Base-by-base conservation (phyloP, 2,113 vertebrate genomes). In the Phrynocephalus versicolor region DNA sequence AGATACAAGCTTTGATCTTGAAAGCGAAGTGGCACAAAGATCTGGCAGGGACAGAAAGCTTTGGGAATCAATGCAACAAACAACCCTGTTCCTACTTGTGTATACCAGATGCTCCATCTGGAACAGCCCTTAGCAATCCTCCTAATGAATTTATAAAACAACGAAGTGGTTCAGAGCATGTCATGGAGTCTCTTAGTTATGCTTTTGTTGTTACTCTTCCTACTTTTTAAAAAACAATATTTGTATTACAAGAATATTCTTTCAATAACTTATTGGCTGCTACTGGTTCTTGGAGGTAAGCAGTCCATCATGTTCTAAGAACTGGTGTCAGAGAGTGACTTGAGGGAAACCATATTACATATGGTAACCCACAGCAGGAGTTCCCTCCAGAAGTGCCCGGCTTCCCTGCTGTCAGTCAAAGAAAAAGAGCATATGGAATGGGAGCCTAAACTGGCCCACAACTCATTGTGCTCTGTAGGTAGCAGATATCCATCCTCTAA, bases 251-350 rank as follows among this genome's bases (percentile, higher is more conserved):
- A 19, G 14, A 25, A n/a, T 57, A 64, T 69, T 77, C 33, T 33
- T 69, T 69, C 25, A 76, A 41, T 21, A 14, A n/a, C 60, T 37
- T 67, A 67, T 55, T 69, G 41, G 83, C 33, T 84, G 62, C 33
- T 67, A 37, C 77, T 55, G 14, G 2, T 77, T 55, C 23, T 57
- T 16, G 39, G 12, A 39, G 45, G 15, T 69, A 77, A 84, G 62
- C 65, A 69, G 69, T 77, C 51, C 64, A 84, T 77, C 74, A 69
- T 84, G 45, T 84, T 84, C n/a, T 27, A 14, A 33, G 21, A 64
- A 45, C 6, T 8, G 57, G 57, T 83, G 58, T 74, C 71, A 83
- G 74, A 67, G 30, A 35, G 3, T 69, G 45, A 33, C 83, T 77
- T 77, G 62, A 55, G 83, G 60, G 41, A 57, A 77, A 69, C 35